phyloP scores from a whole-genome alignment of 2,113 vertebrate genomes.

The Hyperoodon ampullatus region DNA sequence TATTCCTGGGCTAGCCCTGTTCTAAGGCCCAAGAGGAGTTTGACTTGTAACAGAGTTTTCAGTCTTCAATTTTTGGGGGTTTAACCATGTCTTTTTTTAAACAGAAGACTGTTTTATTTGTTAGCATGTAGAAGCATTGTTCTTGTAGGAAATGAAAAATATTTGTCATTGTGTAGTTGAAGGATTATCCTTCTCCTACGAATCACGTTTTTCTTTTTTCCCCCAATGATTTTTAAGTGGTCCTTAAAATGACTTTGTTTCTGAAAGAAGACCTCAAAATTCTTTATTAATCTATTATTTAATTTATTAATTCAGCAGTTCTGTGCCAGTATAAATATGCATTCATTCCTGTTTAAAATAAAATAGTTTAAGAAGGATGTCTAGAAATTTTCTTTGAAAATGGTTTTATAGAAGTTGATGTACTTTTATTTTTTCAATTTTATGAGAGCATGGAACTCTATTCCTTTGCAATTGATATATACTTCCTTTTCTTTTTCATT shows the following conservation, averaged over 20 bases:
- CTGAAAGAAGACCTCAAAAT: conserved; percentile 19
- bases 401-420: background rate
- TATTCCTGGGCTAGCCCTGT: background rate
- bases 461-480: background rate
- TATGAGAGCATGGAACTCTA: background rate
- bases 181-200: background rate
- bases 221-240: background rate
- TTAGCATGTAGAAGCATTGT: conserved; percentile 5
- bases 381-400: background rate
- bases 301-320: background rate
- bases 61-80: background rate
- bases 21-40: background rate
- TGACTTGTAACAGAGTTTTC: conserved; percentile 2
- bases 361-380: background rate
- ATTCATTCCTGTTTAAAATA: background rate
- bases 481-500: too few relatives aligned
- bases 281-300: background rate
- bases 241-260: conserved; percentile 11
- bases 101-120: background rate
- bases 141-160: background rate
- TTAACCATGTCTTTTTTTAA: background rate
- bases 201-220: background rate
- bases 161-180: background rate
- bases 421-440: background rate
- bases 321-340: background rate